Percentiles rank a stretch among this genome's conserved stretches.
These are phyloP conservation scores for Odontamblyopus rebecca DNA, from an alignment of 2,797 vertebrate genomes.

Conservation along the genomic window DNA sequence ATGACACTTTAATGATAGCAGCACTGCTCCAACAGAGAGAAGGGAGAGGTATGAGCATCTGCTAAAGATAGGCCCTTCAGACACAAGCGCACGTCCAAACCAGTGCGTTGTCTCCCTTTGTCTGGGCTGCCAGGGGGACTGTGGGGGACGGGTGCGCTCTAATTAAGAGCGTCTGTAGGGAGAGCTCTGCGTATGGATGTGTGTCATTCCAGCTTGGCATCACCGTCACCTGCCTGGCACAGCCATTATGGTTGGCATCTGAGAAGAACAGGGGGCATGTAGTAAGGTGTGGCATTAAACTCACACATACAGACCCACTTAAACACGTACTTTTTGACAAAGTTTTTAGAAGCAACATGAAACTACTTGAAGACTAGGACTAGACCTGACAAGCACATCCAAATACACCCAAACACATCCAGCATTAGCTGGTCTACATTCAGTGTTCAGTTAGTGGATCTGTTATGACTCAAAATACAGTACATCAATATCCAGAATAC, in stretches of 20 bases:
- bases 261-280: slow-evolving; percentile 26
- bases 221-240: slow-evolving; percentile 79
- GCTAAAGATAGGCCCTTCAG: slow-evolving; percentile 88
- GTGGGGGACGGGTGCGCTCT: slow-evolving; percentile 81
- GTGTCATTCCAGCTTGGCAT: slow-evolving; percentile 81
- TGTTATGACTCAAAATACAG: neutral
- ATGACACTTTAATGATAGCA: slow-evolving; percentile 98
- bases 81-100: slow-evolving; percentile 75
- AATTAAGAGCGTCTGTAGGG: slow-evolving; percentile 84
- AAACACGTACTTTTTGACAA: neutral
- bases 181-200: slow-evolving; percentile 61
- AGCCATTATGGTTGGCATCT: slow-evolving; percentile 73
- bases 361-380: neutral
- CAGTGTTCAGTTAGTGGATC: neutral
- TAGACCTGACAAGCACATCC: neutral
- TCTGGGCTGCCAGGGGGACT: slow-evolving; percentile 84
- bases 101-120: slow-evolving; percentile 85
- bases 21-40: slow-evolving; percentile 88
- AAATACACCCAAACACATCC: neutral
- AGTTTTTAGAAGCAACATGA: neutral
- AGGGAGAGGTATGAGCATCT: slow-evolving; percentile 88
- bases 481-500: neutral
- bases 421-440: neutral
- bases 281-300: neutral
- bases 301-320: neutral